These are phyloP conservation scores for Apodemia duryi DNA, from an alignment of 2,888 invertebrate species.

Conservation along the genomic window DNA sequence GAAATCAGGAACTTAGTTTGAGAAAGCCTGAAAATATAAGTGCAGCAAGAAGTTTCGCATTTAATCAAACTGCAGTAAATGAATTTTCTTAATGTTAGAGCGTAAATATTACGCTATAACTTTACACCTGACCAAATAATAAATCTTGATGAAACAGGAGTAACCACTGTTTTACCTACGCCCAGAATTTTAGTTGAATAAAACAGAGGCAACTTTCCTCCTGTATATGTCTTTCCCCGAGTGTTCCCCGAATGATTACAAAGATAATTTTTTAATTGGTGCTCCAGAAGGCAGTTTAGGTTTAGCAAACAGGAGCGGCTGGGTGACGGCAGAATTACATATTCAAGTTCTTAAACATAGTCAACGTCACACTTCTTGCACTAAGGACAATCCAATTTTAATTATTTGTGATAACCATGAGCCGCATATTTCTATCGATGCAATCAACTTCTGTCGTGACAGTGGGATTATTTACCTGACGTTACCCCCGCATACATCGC, in stretches of 20 bases:
- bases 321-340: too few relatives aligned
- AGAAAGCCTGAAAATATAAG: neutral
- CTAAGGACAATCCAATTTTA: constrained; percentile 29
- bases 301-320: too few relatives aligned
- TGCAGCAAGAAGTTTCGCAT: constrained; percentile 1
- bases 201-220: too few relatives aligned
- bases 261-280: neutral
- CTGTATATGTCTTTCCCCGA: neutral
- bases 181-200: too few relatives aligned
- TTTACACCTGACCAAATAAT: neutral
- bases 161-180: too few relatives aligned
- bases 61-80: neutral
- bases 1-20: neutral
- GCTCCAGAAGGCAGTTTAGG: too few relatives aligned
- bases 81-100: neutral
- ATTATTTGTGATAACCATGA: constrained; percentile 34
- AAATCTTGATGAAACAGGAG: neutral
- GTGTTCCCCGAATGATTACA: constrained; percentile 11
- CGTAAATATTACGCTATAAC: neutral
- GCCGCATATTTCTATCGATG: constrained; percentile 30
- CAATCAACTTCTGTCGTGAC: constrained; percentile 12
- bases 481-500: constrained; percentile 32
- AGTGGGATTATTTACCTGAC: constrained; percentile 29
- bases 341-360: constrained; percentile 30
- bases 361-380: constrained; percentile 27